Evolutionary conservation across 2,797 vertebrate species (phyloP), one percentile per base, ranked within the genome.

Genomic region (Myotis pilosus): DNA sequence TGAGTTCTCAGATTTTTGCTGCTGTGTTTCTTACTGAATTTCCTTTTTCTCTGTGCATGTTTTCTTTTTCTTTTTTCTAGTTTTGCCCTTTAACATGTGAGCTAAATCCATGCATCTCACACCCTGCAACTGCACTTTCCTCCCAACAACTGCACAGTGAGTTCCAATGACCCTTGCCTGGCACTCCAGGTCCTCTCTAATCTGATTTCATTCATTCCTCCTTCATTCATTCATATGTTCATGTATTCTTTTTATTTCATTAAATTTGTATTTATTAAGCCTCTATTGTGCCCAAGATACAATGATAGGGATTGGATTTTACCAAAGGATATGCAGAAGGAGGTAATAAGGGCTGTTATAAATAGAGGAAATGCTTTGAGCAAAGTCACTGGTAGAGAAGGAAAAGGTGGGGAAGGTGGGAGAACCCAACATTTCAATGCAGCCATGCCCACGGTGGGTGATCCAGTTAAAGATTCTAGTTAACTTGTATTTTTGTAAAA

Each of bases 21-120:
- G 30, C 81, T 38, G 20, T 25, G 82, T 91, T 92, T 71, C 55
- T 74, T 36, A 25, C 19, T 33, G 41, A 82, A 75, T 64, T 92
- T 84, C 60, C 22, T 80, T 91, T 80, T 72, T 33, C 5, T 72
- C 75, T 87, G 15, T 9, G 84, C 68, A 82, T 57, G 12, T 33
- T 69, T 76, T 72, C 8, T 55, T 82, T 69, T 44, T 30, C 22
- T 83, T 78, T 49, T 20, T 80, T 38, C 69, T 74, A 62, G 57
- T 92, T 94, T 93, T 94, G 85, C 57, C 89, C 74, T 76, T 78
- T 83, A 82, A 55, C 78, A 49, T 75, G 25, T 87, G 74, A 84
- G 64, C 36, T 51, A 28, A 84, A 62, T 87, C 91, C 68, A 44
- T 72, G 41, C 25, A 9, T 81, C 25, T 79, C 75, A 79, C 51